Conservation (phyloP, 2,888 invertebrate species). For the Idaea aversata region DNA sequence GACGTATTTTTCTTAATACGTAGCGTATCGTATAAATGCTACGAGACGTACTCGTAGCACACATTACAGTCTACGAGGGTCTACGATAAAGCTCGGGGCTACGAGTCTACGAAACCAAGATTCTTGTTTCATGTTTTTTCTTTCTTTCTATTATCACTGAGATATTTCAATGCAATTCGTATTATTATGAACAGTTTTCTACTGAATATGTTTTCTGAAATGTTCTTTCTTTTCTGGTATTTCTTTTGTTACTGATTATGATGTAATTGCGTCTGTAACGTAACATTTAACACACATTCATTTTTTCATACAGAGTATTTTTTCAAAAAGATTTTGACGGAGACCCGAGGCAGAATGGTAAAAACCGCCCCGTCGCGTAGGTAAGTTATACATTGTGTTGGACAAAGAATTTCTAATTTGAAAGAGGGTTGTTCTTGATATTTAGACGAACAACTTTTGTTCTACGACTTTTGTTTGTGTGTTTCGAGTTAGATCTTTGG, state of each 20-base stretch:
- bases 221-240: background rate
- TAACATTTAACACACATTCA: background rate
- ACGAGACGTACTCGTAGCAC: background rate
- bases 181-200: background rate
- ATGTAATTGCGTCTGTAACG: background rate
- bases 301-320: too few relatives aligned
- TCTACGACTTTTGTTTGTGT: too few relatives aligned
- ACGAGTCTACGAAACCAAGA: conserved; percentile 39
- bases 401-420: too few relatives aligned
- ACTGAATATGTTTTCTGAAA: background rate
- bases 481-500: too few relatives aligned
- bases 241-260: background rate
- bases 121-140: conserved; percentile 27
- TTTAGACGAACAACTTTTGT: too few relatives aligned
- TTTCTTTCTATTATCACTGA: background rate
- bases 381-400: too few relatives aligned
- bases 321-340: too few relatives aligned
- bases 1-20: background rate
- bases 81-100: conserved; percentile 30
- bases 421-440: too few relatives aligned
- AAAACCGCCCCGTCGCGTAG: too few relatives aligned
- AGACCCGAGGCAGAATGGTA: too few relatives aligned
- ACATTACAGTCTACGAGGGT: conserved; percentile 9
- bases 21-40: background rate
- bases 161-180: background rate